Percentiles rank a stretch among this genome's conserved stretches.
Conservation (phyloP, 23 tunicate genomes). For the Ascidia mentula region DNA sequence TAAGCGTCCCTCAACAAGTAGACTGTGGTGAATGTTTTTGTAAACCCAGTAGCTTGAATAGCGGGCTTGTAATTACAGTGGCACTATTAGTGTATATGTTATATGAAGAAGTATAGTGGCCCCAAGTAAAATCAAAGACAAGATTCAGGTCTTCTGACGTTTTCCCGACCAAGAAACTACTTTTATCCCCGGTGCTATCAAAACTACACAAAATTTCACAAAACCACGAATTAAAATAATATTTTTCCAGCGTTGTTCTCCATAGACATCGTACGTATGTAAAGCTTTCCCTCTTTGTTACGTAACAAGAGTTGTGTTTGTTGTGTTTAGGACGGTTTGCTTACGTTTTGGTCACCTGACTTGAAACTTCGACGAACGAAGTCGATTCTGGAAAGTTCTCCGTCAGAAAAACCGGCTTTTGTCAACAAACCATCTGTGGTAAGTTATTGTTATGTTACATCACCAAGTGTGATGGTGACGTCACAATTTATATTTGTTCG, state of each 20-base stretch:
- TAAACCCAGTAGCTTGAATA: no score
- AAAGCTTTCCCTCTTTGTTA: no score
- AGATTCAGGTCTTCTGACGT: no score
- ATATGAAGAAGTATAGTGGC: no score
- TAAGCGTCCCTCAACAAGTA: background rate
- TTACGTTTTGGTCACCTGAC: constrained; percentile 70
- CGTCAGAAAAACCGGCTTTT: constrained; percentile 37
- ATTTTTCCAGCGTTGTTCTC: background rate
- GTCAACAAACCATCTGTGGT: constrained; percentile 69
- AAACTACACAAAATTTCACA: background rate
- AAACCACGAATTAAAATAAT: background rate
- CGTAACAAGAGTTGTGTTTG: background rate
- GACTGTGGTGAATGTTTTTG: no score
- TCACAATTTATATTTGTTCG: no score
- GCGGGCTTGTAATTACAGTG: no score
- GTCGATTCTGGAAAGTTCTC: constrained; percentile 45
- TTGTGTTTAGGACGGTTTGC: constrained; percentile 57
- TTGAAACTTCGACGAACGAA: constrained; percentile 40
- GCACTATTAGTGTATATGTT: no score
- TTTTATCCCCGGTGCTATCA: background rate
- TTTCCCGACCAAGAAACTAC: no score
- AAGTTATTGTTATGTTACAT: background rate
- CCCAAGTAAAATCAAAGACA: no score
- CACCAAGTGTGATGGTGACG: no score
- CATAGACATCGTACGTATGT: background rate